Evolutionary conservation across 1,140 invertebrate genomes (phyloP), one percentile per base, ranked within the genome.

Genomic region (Drosophila eugracilis): DNA sequence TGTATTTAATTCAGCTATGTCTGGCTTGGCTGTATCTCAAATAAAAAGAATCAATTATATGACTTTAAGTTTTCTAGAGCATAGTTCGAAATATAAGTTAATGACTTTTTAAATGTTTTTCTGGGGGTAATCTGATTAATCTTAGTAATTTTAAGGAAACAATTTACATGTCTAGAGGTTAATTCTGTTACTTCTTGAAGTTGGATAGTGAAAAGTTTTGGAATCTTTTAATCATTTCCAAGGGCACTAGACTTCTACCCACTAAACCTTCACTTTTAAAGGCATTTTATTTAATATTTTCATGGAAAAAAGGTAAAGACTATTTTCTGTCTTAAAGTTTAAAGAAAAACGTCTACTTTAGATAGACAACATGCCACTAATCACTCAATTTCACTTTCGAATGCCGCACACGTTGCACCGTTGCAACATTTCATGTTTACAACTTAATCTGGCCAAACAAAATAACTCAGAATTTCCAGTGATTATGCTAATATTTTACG

Each of bases 401-500:
- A 75, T 52, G 36, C 53, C 52, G 15, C 54, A 60, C 69, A 55
- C 48, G 39, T 36, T 65, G 34, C 50, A 15, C 24, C 24, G 14
- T 30, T 3, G 50, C 32, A 12, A 57, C 34, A 48, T 53, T 44
- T 50, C 22, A 32, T 22, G 50, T 52, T 72, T 71, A 78, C 63
- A 78, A 80, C 78, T 83, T 72, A 26, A 86, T 88, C 54, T 50
- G 65, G n/a, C 32, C 17, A 39, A 9, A 14, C 44, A 57, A 57
- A 30, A 19, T 58, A 39, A 44, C 15, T 15, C 48, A 60, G 77
- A 77, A 81, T 81, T 62, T 59, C 24, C 28, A n/a, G 39, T 49
- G 69, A 88, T 88, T 88, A 88, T 75, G 78, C 60, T 88, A 81
- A 86, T 70, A 78, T 83, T 88, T 86, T 77, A 86, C 67, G 81